A percentile compares a stretch with the other conserved stretches of the same genome.
phyloP scores from a whole-genome alignment of 1,140 invertebrate genomes.

The Plutomurus gul region DNA sequence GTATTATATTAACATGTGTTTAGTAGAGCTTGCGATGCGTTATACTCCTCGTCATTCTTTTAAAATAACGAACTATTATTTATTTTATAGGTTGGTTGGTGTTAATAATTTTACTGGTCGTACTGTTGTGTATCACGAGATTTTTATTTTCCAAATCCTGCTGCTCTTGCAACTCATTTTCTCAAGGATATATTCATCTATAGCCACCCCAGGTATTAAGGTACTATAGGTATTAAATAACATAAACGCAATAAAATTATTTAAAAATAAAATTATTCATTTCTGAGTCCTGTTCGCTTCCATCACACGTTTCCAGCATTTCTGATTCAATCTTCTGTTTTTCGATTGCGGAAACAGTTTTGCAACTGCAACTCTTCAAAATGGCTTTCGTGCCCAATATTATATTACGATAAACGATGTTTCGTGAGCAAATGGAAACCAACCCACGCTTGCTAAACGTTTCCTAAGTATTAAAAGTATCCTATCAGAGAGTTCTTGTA shows the following conservation, averaged over 20 bases:
- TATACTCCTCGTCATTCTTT: too few species aligned
- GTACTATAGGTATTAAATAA: background rate
- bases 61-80: too few species aligned
- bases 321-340: background rate
- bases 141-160: background rate
- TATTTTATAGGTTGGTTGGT: background rate
- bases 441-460: too few species aligned
- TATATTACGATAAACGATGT: background rate
- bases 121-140: background rate
- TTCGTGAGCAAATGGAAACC: background rate
- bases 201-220: background rate
- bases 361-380: background rate
- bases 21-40: too few species aligned
- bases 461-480: too few species aligned
- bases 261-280: background rate
- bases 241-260: background rate
- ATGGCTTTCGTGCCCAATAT: background rate
- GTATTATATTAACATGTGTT: too few species aligned
- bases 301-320: background rate
- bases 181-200: background rate
- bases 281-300: background rate
- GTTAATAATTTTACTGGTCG: background rate
- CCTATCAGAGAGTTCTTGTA: too few species aligned
- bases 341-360: background rate
- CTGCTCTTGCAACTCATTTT: background rate